Percentiles rank a stretch among this genome's conserved stretches.
phyloP scores from a whole-genome alignment of 2,888 invertebrate species.

The Fragum sueziense region DNA sequence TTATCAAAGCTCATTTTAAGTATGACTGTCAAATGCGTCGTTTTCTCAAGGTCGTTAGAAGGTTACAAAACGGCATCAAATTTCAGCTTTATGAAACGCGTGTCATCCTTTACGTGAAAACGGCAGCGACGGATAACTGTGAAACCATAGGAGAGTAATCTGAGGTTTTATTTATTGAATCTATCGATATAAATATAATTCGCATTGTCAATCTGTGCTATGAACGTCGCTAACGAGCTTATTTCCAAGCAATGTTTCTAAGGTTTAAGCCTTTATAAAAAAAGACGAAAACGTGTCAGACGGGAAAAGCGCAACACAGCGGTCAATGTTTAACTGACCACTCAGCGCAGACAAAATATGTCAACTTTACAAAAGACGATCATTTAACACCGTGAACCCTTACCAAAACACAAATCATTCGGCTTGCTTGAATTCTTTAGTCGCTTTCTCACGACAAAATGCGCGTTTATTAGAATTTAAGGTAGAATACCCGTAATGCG shows the following conservation, averaged over 20 bases:
- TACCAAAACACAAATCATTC: too few species aligned
- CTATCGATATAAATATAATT: too few species aligned
- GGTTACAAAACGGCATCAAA: background rate
- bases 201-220: too few species aligned
- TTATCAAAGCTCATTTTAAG: background rate
- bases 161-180: too few species aligned
- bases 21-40: background rate
- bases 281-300: background rate
- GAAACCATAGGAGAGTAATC: too few species aligned
- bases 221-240: too few species aligned
- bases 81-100: background rate
- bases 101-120: background rate
- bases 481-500: too few species aligned
- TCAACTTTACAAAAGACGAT: background rate
- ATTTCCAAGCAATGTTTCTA: background rate
- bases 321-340: background rate
- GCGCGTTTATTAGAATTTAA: too few species aligned
- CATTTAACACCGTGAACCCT: too few species aligned
- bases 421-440: too few species aligned
- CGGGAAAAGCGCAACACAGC: background rate
- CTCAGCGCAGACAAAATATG: background rate
- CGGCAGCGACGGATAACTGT: too few species aligned
- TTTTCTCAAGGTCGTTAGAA: background rate
- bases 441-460: too few species aligned
- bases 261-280: background rate